A percentile compares a stretch with the other conserved stretches of the same genome.
Evolutionary conservation across 2,888 invertebrate genomes (phyloP).

Genomic region (Hypsopygia costalis): DNA sequence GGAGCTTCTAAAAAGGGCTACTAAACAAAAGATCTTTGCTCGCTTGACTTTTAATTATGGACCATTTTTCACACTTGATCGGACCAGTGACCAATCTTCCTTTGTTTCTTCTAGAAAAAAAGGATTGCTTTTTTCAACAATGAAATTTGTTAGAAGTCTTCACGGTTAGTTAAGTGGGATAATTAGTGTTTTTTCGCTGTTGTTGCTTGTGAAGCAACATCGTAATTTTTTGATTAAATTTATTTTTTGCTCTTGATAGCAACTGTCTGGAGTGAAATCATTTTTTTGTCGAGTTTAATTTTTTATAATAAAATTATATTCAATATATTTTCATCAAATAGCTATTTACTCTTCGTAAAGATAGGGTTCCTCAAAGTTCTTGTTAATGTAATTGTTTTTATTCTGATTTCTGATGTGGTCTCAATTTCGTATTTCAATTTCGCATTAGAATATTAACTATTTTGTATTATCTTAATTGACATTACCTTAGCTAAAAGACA

Average conservation of each 20-base stretch:
- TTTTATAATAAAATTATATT: no score
- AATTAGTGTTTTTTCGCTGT: constrained; percentile 58
- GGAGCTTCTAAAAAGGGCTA: constrained; percentile 34
- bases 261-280: constrained; percentile 19
- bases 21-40: constrained; percentile 44
- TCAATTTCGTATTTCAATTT: no score
- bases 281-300: constrained; percentile 15
- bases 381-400: no score
- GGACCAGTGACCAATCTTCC: constrained; percentile 60
- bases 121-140: constrained; percentile 53
- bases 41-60: constrained; percentile 74
- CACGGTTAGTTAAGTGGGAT: constrained; percentile 68
- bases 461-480: no score
- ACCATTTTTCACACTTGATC: constrained; percentile 69
- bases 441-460: no score
- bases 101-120: constrained; percentile 66
- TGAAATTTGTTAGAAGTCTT: constrained; percentile 55
- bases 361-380: no score
- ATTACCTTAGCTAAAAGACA: no score
- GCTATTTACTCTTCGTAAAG: background rate
- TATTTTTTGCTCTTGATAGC: constrained; percentile 22
- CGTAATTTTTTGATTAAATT: constrained; percentile 25
- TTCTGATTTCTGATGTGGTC: no score
- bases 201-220: constrained; percentile 14
- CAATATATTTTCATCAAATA: background rate